A percentile compares a stretch with the other conserved stretches of the same genome.
Evolutionary conservation across 2,113 vertebrate species (phyloP).

Genomic region (Xiphias gladius): DNA sequence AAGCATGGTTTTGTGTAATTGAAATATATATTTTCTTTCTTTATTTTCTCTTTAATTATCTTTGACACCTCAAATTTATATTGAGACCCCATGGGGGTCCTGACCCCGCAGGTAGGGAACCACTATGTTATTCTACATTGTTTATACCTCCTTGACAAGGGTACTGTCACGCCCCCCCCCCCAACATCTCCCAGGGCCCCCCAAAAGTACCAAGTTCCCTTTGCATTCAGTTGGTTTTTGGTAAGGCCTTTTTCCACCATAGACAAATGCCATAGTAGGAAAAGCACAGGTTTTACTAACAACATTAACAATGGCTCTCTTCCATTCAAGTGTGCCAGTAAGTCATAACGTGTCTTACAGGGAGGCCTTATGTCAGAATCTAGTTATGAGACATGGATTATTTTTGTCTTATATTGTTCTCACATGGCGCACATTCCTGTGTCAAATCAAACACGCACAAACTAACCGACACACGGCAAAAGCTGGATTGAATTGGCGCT

Average conservation of each 20-base stretch:
- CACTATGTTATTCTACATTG: not conserved
- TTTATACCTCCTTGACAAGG: not conserved
- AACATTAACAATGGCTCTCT: not conserved
- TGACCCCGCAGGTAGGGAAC: not conserved
- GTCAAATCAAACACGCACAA: not conserved
- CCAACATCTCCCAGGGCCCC: too few species aligned
- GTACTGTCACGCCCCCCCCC: too few species aligned
- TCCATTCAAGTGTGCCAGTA: not conserved
- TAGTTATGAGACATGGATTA: not conserved
- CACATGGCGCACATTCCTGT: not conserved
- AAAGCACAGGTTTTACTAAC: not conserved
- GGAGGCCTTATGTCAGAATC: not conserved
- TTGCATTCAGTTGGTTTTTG: too few species aligned
- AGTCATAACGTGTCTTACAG: not conserved
- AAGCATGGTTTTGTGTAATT: not conserved
- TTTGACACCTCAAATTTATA: not conserved
- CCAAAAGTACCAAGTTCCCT: too few species aligned
- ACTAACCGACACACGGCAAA: not conserved
- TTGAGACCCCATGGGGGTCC: not conserved
- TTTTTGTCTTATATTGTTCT: not conserved
- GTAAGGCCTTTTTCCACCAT: not conserved
- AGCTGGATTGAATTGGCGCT: not conserved
- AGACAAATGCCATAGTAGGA: not conserved
- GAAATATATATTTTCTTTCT: not conserved
- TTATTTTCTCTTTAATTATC: not conserved